A percentile compares a stretch with the other conserved stretches of the same genome.
Evolutionary conservation across 1,140 invertebrate genomes (phyloP).

Genomic region (Radopholus similis): DNA sequence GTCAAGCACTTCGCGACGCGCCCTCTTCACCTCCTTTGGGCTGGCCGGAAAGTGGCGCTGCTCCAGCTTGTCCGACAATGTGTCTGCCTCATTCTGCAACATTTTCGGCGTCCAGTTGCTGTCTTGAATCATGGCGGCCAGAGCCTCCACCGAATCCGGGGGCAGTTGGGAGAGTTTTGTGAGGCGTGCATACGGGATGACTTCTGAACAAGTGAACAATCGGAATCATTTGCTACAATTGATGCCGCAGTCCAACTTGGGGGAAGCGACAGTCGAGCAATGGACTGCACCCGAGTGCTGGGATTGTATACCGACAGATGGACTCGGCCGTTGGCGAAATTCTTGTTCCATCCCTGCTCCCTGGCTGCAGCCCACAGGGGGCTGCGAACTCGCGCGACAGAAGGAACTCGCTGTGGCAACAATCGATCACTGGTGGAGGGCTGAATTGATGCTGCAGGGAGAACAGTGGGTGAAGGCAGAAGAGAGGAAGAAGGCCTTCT

Average conservation of each 20-base stretch:
- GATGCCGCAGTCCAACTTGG: conserved; percentile 2
- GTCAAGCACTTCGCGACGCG: conserved; percentile 24
- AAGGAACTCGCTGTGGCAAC: background rate
- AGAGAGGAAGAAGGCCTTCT: no score
- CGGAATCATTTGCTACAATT: background rate
- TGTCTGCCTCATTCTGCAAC: conserved; percentile 40
- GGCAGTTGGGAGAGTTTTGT: conserved; percentile 30
- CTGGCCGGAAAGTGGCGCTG: conserved; percentile 38
- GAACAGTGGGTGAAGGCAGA: no score
- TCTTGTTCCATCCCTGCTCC: conserved; percentile 4
- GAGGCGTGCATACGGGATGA: background rate
- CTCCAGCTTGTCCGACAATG: conserved; percentile 31
- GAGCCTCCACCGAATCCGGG: conserved; percentile 35
- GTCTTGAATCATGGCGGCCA: conserved; percentile 15
- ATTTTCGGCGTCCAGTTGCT: conserved; percentile 35
- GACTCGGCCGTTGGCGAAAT: conserved; percentile 4
- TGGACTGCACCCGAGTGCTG: conserved; percentile 10
- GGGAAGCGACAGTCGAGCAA: conserved; percentile 18
- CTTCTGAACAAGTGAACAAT: conserved; percentile 12
- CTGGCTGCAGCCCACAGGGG: no score
- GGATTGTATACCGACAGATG: conserved; percentile 20
- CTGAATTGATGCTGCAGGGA: no score
- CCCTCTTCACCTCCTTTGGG: conserved; percentile 27
- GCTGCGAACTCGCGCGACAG: no score
- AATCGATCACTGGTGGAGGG: no score